Evolutionary conservation across 2,888 invertebrate genomes (phyloP).

Genomic region (Crioceris asparagi): DNA sequence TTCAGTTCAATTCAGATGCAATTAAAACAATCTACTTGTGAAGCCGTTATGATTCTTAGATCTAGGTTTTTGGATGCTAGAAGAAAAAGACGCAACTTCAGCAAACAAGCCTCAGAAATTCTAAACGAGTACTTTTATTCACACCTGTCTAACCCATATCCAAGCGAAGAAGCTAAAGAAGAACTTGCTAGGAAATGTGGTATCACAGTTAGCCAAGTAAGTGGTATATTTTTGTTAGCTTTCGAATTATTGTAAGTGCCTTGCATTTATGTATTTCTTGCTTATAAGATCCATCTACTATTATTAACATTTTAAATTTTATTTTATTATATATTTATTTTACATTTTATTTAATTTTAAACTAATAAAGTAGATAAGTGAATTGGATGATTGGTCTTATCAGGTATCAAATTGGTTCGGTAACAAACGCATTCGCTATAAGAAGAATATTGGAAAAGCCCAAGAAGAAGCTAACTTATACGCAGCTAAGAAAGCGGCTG

Average conservation of each 20-base stretch:
- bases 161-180: constrained; percentile 99
- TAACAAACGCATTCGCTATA: constrained; percentile 98
- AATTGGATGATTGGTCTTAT: too few relatives aligned
- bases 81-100: constrained; percentile 94
- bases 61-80: constrained; percentile 72
- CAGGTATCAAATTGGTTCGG: constrained; percentile 99
- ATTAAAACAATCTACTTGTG: constrained; percentile 98
- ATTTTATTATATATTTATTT: too few relatives aligned
- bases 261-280: too few relatives aligned
- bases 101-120: constrained; percentile 99
- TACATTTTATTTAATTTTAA: too few relatives aligned
- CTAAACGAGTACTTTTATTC: constrained; percentile 99
- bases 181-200: constrained; percentile 98
- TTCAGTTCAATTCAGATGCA: constrained; percentile 98
- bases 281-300: too few relatives aligned
- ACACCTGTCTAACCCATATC: constrained; percentile 98
- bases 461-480: constrained; percentile 99
- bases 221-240: background rate
- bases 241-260: too few relatives aligned
- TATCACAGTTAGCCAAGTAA: constrained; percentile 66
- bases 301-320: too few relatives aligned
- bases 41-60: constrained; percentile 97
- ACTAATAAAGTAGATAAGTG: too few relatives aligned
- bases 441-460: constrained; percentile 99
- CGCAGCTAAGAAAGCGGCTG: constrained; percentile 95